A percentile compares a stretch with the other conserved stretches of the same genome.
These are phyloP conservation scores for Cercopithecus mona DNA, from an alignment of 2,113 vertebrate species.

Conservation along the genomic window DNA sequence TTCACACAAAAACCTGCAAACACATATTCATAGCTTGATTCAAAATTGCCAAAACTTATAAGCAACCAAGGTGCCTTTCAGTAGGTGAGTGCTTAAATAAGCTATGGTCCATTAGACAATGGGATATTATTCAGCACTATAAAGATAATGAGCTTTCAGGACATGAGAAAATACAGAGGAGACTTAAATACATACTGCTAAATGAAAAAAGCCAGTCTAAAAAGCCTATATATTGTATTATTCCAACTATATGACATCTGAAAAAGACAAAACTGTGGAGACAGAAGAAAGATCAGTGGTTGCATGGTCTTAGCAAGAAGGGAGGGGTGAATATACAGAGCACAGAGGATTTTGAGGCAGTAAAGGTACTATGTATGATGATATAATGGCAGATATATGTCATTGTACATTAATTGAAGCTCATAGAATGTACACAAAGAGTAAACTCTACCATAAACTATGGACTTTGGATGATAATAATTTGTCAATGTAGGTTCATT, in stretches of 20 bases:
- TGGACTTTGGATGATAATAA: neutral
- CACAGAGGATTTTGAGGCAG: too few relatives aligned
- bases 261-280: neutral
- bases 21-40: neutral
- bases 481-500: neutral
- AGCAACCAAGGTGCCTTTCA: neutral
- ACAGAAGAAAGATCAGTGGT: neutral
- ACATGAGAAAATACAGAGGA: neutral
- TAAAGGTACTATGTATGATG: neutral
- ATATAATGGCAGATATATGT: too few relatives aligned
- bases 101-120: neutral
- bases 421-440: neutral
- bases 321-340: neutral
- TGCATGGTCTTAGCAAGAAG: rapidly evolving
- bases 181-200: neutral
- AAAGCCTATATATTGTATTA: neutral
- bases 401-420: neutral
- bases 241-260: neutral
- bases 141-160: neutral
- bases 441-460: neutral
- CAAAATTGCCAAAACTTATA: neutral
- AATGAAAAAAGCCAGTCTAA: neutral
- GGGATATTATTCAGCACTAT: neutral
- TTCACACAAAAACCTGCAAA: neutral
- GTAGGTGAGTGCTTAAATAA: neutral